Base-by-base conservation (phyloP, 2,797 vertebrate genomes). In the Anguilla marmorata region DNA sequence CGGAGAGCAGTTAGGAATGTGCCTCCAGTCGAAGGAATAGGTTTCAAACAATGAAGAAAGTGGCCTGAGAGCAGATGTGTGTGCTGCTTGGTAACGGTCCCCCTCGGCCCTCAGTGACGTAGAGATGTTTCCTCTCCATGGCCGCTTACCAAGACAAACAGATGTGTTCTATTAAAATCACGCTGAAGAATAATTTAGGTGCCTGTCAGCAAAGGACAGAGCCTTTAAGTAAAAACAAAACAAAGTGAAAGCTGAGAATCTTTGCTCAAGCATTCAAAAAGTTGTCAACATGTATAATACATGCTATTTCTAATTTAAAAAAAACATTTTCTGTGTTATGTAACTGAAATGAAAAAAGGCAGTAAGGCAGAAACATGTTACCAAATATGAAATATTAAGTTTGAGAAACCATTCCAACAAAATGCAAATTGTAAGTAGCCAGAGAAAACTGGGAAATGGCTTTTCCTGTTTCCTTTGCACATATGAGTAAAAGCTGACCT, bases 21-120 rank as follows among this genome's bases (percentile, higher is more conserved):
- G 76, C 41, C 45, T 82, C 45, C 79, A 82, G 24, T 48, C n/a
- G n/a, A 24, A 48, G 41, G 41, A 82, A 12, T 16, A 41, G 19
- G 74, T 45, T 33, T 82, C 8, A n/a, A 82, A 82, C 41, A 82
- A 50, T 82, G 74, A 76, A 41, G 14, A 41, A 41, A 7, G 41
- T 76, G 33, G 74, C 33, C 74, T 76, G 19, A 82, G 45, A 82
- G 45, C 79, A 82, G 79, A 50, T 82, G 21, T 50, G 45, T 50
- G 45, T 48, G 45, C 16, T 50, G 45, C 74, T 21, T 37, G 19
- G 74, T 11, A 41, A 76, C 41, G 74, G 41, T 41, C 74, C 74
- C 30, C 3, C 37, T 12, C 50, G 7, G 33, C 45, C 41, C 3
- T n/a, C 41, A 82, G 45, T 50, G 79, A 82, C 9, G 41, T 50